Base-by-base conservation (phyloP, 2,888 invertebrate species). In the Ischnura elegans region DNA sequence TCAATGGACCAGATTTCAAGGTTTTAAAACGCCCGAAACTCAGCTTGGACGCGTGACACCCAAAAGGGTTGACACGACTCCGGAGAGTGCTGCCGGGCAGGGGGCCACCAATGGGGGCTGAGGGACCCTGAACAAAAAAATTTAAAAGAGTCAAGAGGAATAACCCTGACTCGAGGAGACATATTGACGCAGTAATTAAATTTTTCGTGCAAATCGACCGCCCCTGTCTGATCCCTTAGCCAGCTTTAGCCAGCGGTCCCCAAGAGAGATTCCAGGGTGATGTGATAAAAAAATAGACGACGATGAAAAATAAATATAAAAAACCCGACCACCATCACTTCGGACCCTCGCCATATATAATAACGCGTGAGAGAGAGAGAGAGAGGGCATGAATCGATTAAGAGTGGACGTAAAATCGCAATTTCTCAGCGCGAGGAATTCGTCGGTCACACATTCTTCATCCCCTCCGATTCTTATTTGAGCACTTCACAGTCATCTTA, bases 201-300 rank as follows among this genome's bases (percentile, higher is more conserved):
- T 76, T 76, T 76, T 76, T 76, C 90, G 42, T 90, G 55, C 90
- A 90, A 36, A 90, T 55, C 90, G 55, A 90, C 55, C 42, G 36
- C 13, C 19, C 51, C 51, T 87, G 46, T 87, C 87, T 21, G 43
- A 43, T 19, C 42, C 47, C 87, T 5, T 45, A 43, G 45, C 1
- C 87, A 1, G 21, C 76, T 76, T 25, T 25, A 16, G 36, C 29
- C 13, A 0, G 36, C 36, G 29, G 36, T 36, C 10, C 76, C 36
- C 36, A n/a, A 29, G 61, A 61, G 36, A 36, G 16, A 36, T 10
- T n/a, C 29, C 76, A 8, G 13, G 13, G 36, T n/a, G 36, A 76
- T 13, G 76, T n/a, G 76, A 25, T 76, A 76, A 36, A n/a, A 29
- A 36, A 36, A 76, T 36, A 36, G 16, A 51, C 19, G 51, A 51